These are phyloP conservation scores for Trichonephila clavipes DNA, from an alignment of 1,140 invertebrate species.

Conservation along the genomic window DNA sequence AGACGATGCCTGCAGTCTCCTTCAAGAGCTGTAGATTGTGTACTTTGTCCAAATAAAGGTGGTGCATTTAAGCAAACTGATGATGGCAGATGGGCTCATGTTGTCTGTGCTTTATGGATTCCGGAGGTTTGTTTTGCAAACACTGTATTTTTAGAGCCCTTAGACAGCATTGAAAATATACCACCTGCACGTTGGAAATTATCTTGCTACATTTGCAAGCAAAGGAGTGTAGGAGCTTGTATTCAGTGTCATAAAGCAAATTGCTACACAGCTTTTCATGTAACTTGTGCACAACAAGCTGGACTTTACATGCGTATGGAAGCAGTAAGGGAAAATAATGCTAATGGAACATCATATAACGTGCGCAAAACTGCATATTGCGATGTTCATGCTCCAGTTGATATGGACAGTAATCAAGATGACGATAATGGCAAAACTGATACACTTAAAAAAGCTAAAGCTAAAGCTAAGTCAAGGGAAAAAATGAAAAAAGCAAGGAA, in stretches of 20 bases:
- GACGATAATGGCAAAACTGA: constrained; percentile 80
- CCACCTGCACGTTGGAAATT: constrained; percentile 96
- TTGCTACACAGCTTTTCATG: constrained; percentile 98
- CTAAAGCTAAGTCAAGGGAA: constrained; percentile 83
- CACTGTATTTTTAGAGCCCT: constrained; percentile 97
- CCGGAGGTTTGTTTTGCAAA: constrained; percentile 99
- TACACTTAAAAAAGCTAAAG: constrained; percentile 81
- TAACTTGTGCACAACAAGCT: constrained; percentile 98
- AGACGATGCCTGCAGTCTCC: constrained; percentile 96
- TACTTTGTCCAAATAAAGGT: constrained; percentile 97
- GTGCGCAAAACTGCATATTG: constrained; percentile 98
- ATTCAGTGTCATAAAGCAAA: constrained; percentile 98
- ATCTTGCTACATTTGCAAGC: constrained; percentile 97
- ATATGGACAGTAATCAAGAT: constrained; percentile 81
- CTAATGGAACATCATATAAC: constrained; percentile 84
- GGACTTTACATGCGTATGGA: constrained; percentile 98
- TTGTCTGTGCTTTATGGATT: constrained; percentile 99
- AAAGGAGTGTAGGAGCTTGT: constrained; percentile 95
- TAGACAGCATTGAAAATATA: constrained; percentile 97
- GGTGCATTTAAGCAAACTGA: constrained; percentile 99
- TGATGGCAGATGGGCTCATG: constrained; percentile 97
- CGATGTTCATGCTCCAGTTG: constrained; percentile 94
- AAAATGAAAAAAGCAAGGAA: constrained; percentile 91
- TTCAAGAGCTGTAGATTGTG: constrained; percentile 96
- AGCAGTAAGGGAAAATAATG: constrained; percentile 88